Evolutionary conservation across 2,797 vertebrate species (phyloP).

Genomic region (Psittacula echo): DNA sequence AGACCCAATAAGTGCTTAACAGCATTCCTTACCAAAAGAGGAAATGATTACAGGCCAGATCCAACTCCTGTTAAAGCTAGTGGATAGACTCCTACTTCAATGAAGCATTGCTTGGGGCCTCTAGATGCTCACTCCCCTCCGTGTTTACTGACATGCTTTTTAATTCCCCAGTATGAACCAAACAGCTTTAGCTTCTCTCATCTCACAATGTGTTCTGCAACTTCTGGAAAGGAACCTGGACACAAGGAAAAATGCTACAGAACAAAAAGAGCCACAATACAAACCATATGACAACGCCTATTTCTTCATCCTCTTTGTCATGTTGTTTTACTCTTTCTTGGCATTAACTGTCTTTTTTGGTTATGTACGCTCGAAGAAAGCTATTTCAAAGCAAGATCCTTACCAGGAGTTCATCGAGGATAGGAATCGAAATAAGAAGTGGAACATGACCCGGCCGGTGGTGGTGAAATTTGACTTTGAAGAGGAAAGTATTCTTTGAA

Average conservation of each 20-base stretch:
- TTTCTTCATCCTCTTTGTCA: constrained; percentile 90
- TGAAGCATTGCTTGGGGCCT: neutral
- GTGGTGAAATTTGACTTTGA: constrained; percentile 87
- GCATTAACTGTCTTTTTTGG: constrained; percentile 88
- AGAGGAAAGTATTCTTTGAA: constrained; percentile 88
- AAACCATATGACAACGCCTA: constrained; percentile 89
- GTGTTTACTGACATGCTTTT: constrained; percentile 28
- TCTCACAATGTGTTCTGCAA: constrained; percentile 74
- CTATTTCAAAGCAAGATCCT: constrained; percentile 85
- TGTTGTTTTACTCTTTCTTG: constrained; percentile 91
- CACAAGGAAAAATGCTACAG: constrained; percentile 65
- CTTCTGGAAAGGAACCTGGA: constrained; percentile 80
- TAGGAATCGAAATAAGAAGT: constrained; percentile 75
- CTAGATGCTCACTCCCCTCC: neutral
- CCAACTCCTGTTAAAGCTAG: constrained; percentile 3
- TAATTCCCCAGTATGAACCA: constrained; percentile 61
- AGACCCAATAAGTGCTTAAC: constrained; percentile 42
- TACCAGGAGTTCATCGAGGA: constrained; percentile 83
- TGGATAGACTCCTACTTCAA: neutral
- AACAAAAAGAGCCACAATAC: constrained; percentile 77
- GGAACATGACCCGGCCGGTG: constrained; percentile 75
- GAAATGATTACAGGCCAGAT: constrained; percentile 42
- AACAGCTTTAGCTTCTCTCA: constrained; percentile 69
- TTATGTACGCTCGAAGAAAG: constrained; percentile 80
- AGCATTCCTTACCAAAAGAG: constrained; percentile 74